Conservation (phyloP, 2,113 vertebrate species). For the Rhombomys opimus region DNA sequence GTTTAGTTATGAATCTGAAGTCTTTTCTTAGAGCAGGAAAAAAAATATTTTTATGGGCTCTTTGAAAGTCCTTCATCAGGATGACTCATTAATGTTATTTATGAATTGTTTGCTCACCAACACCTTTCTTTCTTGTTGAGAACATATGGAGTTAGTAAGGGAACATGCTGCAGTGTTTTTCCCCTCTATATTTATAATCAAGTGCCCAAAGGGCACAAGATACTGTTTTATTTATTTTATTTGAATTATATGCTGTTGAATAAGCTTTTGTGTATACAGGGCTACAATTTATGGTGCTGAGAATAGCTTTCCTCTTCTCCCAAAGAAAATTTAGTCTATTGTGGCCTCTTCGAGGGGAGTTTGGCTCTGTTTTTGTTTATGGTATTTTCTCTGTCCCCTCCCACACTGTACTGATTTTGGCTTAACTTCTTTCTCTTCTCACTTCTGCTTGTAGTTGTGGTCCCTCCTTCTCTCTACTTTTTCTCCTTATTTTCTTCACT, state of each 20-base stretch:
- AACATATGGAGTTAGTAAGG: slow-evolving; percentile 72
- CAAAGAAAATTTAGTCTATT: background rate
- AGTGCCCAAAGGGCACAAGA: slow-evolving; percentile 72
- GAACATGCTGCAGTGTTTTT: slow-evolving; percentile 44
- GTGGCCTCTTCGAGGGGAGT: background rate
- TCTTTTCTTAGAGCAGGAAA: slow-evolving; percentile 45
- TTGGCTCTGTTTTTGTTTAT: background rate
- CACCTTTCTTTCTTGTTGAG: slow-evolving; percentile 65
- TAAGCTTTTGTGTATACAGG: slow-evolving; percentile 64
- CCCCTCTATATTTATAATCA: slow-evolving; percentile 68
- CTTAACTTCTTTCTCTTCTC: background rate
- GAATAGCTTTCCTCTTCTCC: slow-evolving; percentile 67
- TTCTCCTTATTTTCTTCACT: background rate
- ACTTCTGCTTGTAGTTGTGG: accelerated
- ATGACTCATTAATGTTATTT: slow-evolving; percentile 76
- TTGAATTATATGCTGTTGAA: slow-evolving; percentile 75
- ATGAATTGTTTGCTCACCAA: slow-evolving; percentile 71
- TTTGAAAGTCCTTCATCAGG: slow-evolving; percentile 62
- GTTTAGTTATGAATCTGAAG: slow-evolving; percentile 29
- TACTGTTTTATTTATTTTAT: slow-evolving; percentile 77
- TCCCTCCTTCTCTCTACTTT: background rate
- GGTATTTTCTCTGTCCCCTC: background rate
- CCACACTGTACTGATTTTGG: background rate
- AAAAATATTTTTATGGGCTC: slow-evolving; percentile 61
- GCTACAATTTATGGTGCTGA: slow-evolving; percentile 76